A percentile compares a stretch with the other conserved stretches of the same genome.
These are phyloP conservation scores for Eulemur macaco DNA, from an alignment of 2,113 vertebrate genomes.

Conservation along the genomic window DNA sequence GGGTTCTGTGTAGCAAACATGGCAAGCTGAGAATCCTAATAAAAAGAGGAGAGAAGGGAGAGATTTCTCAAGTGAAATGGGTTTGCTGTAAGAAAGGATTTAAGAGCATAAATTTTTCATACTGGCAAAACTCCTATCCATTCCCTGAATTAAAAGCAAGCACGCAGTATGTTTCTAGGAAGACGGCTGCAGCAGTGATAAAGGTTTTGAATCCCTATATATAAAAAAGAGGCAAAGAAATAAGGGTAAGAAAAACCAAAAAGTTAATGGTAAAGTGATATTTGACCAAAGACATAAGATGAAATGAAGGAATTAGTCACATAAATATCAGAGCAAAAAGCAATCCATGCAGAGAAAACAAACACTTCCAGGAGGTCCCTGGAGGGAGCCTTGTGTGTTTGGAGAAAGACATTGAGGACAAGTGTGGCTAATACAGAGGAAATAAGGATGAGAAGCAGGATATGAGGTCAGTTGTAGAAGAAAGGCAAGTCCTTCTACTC, in stretches of 20 bases:
- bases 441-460: not conserved
- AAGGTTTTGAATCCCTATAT: not conserved
- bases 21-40: not conserved
- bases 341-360: not conserved
- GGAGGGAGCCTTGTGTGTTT: not conserved
- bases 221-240: not conserved
- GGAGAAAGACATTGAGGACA: not conserved
- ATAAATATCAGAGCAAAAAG: not conserved
- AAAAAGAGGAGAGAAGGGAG: accelerated
- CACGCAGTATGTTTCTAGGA: not conserved
- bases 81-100: not conserved
- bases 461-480: accelerated
- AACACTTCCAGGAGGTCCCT: not conserved
- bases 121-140: not conserved
- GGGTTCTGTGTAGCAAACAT: accelerated
- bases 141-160: not conserved
- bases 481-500: not conserved
- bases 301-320: not conserved
- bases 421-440: accelerated
- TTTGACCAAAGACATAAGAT: not conserved
- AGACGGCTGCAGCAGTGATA: accelerated
- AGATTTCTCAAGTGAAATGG: not conserved
- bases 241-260: not conserved
- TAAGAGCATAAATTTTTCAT: not conserved
- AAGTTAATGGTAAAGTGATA: not conserved